Percentiles rank a stretch among this genome's conserved stretches.
Conservation (phyloP, 1,140 invertebrate species). For the Trichomalopsis sarcophagae region DNA sequence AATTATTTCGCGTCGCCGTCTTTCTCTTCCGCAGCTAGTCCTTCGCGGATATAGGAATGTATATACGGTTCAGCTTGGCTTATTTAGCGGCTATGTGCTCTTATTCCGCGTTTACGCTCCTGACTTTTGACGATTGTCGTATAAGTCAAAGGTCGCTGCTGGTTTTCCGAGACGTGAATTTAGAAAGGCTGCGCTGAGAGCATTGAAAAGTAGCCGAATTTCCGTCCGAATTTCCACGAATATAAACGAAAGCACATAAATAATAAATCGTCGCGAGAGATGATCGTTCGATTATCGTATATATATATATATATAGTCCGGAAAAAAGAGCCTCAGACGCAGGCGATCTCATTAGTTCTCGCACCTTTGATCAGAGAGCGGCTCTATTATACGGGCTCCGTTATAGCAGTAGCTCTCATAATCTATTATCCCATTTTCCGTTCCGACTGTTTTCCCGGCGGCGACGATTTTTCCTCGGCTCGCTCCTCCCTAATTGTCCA, state of each 20-base stretch:
- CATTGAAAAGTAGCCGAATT: slow-evolving; percentile 32
- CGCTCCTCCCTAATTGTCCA: slow-evolving; percentile 39
- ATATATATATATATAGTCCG: too few species aligned
- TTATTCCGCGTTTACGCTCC: too few species aligned
- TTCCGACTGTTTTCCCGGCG: slow-evolving; percentile 19
- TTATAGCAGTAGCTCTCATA: background rate
- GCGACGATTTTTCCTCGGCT: slow-evolving; percentile 23
- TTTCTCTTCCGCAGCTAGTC: too few species aligned
- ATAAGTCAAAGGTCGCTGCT: background rate
- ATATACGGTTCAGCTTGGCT: background rate
- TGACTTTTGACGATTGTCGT: background rate
- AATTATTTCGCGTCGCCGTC: background rate
- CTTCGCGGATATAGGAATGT: background rate
- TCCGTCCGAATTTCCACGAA: slow-evolving; percentile 19
- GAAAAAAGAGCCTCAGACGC: too few species aligned
- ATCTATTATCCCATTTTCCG: slow-evolving; percentile 52
- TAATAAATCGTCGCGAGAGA: background rate
- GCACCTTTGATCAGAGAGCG: background rate
- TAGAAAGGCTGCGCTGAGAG: background rate
- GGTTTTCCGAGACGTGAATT: background rate
- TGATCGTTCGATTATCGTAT: too few species aligned
- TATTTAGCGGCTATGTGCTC: background rate
- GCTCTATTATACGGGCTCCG: background rate
- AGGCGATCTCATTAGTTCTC: slow-evolving; percentile 14
- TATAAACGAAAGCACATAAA: slow-evolving; percentile 38